These are phyloP conservation scores for Myotis pilosus DNA, from an alignment of 2,797 vertebrate species.

Conservation along the genomic window DNA sequence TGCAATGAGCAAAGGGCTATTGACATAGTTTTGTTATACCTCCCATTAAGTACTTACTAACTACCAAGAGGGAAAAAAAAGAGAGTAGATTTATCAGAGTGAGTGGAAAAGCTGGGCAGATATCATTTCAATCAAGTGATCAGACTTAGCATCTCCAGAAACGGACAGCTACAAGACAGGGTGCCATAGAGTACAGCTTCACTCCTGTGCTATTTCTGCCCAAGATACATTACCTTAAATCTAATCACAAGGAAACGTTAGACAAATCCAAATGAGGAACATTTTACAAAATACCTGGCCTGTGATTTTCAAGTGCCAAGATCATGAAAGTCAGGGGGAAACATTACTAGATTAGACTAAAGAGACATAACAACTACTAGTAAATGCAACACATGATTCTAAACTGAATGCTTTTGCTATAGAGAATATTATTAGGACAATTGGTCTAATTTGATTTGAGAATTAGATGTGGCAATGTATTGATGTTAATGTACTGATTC, in stretches of 20 bases:
- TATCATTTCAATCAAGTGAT: neutral
- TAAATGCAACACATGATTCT: neutral
- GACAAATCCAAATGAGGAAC: neutral
- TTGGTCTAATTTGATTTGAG: neutral
- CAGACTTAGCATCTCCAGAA: neutral
- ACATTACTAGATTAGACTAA: neutral
- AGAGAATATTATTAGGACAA: neutral
- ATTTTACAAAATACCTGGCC: neutral
- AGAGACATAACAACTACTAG: neutral
- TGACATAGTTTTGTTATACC: neutral
- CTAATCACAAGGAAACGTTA: neutral
- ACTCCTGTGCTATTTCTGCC: neutral
- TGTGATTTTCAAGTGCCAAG: neutral
- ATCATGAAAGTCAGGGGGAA: neutral
- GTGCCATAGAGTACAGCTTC: neutral
- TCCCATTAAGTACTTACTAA: neutral
- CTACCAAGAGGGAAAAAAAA: neutral
- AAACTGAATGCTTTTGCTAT: slow-evolving; percentile 5
- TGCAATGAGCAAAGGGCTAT: neutral
- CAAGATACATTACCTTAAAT: neutral
- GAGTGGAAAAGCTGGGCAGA: neutral
- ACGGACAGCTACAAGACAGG: neutral
- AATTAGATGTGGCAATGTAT: neutral
- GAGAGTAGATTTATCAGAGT: neutral
- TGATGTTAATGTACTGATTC: neutral